phyloP scores from a whole-genome alignment of 2,797 vertebrate genomes.

The Botia almorhae region DNA sequence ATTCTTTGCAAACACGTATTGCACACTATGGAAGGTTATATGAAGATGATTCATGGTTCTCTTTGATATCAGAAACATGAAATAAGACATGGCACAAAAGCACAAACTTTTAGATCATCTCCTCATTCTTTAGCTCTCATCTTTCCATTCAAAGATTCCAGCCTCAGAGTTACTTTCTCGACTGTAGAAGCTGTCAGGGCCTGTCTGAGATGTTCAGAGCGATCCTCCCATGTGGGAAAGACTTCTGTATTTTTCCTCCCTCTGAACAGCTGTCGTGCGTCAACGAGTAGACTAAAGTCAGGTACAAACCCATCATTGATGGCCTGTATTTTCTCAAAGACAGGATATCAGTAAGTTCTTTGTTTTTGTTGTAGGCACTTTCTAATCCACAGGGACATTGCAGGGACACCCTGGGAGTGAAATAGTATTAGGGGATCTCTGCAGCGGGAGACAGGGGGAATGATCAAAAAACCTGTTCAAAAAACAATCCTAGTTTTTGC shows the following conservation, averaged over 20 bases:
- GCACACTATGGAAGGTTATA: not conserved
- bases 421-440: too few species aligned
- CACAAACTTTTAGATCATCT: constrained; percentile 31
- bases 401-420: not conserved
- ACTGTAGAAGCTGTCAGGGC: constrained; percentile 41
- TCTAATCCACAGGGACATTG: not conserved
- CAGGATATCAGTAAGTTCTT: not conserved
- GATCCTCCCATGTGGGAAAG: constrained; percentile 23
- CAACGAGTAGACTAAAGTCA: constrained; percentile 48
- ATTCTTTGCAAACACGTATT: not conserved
- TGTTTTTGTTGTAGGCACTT: not conserved
- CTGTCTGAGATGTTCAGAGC: constrained; percentile 38
- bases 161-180: constrained; percentile 43
- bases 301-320: constrained; percentile 35
- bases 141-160: constrained; percentile 44
- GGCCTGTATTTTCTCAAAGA: constrained; percentile 5
- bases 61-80: constrained; percentile 37
- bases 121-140: constrained; percentile 40
- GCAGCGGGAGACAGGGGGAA: not conserved
- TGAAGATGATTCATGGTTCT: not conserved
- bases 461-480: too few species aligned
- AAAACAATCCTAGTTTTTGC: too few species aligned
- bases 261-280: constrained; percentile 44
- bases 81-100: constrained; percentile 14
- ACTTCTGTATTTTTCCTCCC: constrained; percentile 18